These are phyloP conservation scores for Amyelois transitella DNA, from an alignment of 1,140 invertebrate genomes.

Conservation along the genomic window DNA sequence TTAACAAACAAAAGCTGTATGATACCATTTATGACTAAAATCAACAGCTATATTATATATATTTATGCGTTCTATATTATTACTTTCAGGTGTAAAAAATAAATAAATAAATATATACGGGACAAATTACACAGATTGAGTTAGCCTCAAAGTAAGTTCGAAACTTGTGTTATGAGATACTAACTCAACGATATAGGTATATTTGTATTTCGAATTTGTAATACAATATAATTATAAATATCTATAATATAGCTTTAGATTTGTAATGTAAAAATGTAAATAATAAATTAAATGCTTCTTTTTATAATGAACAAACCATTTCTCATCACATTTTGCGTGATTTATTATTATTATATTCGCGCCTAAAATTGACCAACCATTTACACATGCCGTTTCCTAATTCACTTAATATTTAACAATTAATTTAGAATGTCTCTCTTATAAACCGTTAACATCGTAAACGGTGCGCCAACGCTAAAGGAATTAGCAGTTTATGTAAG, in stretches of 20 bases:
- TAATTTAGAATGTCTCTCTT: slow-evolving; percentile 30
- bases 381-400: slow-evolving; percentile 18
- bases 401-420: slow-evolving; percentile 25
- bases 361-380: slow-evolving; percentile 49
- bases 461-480: neutral
- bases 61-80: neutral
- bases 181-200: no score
- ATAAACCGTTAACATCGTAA: neutral
- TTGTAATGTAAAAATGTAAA: neutral
- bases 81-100: no score
- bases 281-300: neutral
- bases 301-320: neutral
- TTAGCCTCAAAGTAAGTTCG: no score
- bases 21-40: neutral
- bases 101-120: no score
- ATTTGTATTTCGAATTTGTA: no score
- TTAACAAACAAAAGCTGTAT: neutral
- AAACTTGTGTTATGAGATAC: no score
- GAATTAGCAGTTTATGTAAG: no score
- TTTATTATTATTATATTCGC: slow-evolving; percentile 8
- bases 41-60: neutral
- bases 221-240: no score
- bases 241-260: no score
- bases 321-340: neutral
- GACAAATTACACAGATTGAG: no score